Evolutionary conservation across 2,113 vertebrate species (phyloP).

Genomic region (Aegithalos caudatus): DNA sequence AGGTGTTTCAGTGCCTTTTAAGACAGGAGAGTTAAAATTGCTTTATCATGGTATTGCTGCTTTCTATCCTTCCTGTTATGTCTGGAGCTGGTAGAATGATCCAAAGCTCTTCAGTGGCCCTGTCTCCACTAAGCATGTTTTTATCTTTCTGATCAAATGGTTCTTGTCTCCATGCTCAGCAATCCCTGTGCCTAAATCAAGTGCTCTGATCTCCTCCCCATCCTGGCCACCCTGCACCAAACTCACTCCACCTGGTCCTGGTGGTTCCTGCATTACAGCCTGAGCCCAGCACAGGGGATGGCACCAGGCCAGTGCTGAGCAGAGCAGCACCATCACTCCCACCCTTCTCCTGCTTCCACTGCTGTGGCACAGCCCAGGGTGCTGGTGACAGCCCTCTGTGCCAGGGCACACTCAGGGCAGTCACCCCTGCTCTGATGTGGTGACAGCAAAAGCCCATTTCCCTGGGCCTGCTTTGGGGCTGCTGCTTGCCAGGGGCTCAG

Average conservation of each 20-base stretch:
- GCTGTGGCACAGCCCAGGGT: background rate
- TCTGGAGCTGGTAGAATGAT: no score
- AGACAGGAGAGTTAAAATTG: no score
- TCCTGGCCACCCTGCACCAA: background rate
- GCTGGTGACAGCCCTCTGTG: background rate
- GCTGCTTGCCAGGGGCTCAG: background rate
- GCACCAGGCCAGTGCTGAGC: background rate
- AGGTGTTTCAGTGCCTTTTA: no score
- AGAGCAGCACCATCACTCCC: fast-evolving
- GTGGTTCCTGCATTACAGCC: background rate
- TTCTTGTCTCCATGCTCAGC: background rate
- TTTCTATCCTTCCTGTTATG: no score
- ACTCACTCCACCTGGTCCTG: no score
- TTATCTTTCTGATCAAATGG: background rate
- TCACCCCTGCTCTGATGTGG: background rate
- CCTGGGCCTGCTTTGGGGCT: background rate
- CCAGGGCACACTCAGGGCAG: no score
- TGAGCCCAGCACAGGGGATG: no score
- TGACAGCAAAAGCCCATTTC: background rate
- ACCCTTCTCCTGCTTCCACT: background rate
- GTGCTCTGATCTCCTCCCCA: background rate
- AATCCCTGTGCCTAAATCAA: background rate
- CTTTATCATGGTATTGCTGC: no score
- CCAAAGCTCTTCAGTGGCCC: background rate
- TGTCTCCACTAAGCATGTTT: background rate